A percentile compares a stretch with the other conserved stretches of the same genome.
Evolutionary conservation across 2,888 invertebrate genomes (phyloP).

Genomic region (Caenorhabditis japonica): DNA sequence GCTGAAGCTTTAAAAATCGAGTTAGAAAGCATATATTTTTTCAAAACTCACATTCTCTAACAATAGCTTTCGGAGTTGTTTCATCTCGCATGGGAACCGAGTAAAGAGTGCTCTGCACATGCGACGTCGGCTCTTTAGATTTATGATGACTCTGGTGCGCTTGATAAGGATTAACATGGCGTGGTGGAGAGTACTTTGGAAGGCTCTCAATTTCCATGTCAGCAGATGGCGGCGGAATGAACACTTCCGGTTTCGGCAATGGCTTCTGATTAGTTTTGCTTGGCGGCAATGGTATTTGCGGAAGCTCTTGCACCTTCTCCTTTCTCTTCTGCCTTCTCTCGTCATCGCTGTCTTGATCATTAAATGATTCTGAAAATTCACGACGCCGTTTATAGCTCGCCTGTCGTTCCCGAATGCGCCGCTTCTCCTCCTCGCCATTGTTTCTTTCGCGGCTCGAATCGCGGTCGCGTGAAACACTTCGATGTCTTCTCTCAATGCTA

Average conservation of each 20-base stretch:
- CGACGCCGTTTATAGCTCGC: background rate
- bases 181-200: constrained; percentile 11
- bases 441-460: background rate
- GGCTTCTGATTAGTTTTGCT: background rate
- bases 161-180: constrained; percentile 4
- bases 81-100: constrained; percentile 26
- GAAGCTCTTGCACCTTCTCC: constrained; percentile 9
- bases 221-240: constrained; percentile 24
- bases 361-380: background rate
- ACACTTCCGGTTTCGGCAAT: background rate
- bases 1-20: background rate
- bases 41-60: background rate
- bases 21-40: background rate
- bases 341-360: background rate
- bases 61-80: constrained; percentile 10
- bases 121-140: background rate
- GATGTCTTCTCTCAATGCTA: constrained; percentile 2
- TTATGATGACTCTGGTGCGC: background rate
- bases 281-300: constrained; percentile 25
- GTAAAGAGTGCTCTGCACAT: constrained; percentile 4
- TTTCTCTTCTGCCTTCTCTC: constrained; percentile 10
- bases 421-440: constrained; percentile 1
- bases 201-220: constrained; percentile 22
- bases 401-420: background rate
- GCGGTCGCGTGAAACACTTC: constrained; percentile 2